Base-by-base conservation (phyloP, 2,797 vertebrate genomes). In the Vultur gryphus region DNA sequence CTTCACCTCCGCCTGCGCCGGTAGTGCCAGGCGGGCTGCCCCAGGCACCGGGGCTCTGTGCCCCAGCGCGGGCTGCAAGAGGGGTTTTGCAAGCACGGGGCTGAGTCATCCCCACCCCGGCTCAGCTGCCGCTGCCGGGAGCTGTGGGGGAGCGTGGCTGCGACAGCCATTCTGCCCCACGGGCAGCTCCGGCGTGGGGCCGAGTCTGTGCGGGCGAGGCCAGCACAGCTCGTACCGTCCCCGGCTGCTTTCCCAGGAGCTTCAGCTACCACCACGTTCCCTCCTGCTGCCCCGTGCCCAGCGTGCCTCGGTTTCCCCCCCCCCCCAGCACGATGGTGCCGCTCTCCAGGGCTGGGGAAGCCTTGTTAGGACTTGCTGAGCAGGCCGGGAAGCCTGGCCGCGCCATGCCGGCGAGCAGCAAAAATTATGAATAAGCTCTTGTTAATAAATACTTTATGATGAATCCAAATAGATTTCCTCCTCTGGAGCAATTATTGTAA, bases 391-490 rank as follows among this genome's bases (percentile, higher is more conserved):
- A 44, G 29, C 89, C 52, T 13, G 25, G 78, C 86, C 10, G 12
- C 48, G 19, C 87, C 62, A 17, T 21, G 58, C 71, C 15, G 35
- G 85, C 57, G 29, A 93, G 93, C 86, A 87, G 81, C 89, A 92
- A 87, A 90, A 93, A 87, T 89, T 93, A 82, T 95, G 95, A 96
- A 95, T 89, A 89, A 93, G 91, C 91, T 95, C 93, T 79, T 72
- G 59, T 95, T 94, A 95, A 95, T 96, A 94, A 96, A 95, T 96
- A 95, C 94, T 96, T 95, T 54, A 96, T 91, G 93, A 93, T 96
- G 91, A 93, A 84, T 88, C 93, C 94, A 95, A 95, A 93, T 95
- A 94, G 93, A 93, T 96, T 96, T 96, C 96, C 96, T 96, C 83
- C 90, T 96, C 90, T 82, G 90, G 77, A 97, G 86, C 96, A 96